Evolutionary conservation across 2,113 vertebrate genomes (phyloP), one percentile per base, ranked within the genome.

Genomic region (Dermatemys mawii): DNA sequence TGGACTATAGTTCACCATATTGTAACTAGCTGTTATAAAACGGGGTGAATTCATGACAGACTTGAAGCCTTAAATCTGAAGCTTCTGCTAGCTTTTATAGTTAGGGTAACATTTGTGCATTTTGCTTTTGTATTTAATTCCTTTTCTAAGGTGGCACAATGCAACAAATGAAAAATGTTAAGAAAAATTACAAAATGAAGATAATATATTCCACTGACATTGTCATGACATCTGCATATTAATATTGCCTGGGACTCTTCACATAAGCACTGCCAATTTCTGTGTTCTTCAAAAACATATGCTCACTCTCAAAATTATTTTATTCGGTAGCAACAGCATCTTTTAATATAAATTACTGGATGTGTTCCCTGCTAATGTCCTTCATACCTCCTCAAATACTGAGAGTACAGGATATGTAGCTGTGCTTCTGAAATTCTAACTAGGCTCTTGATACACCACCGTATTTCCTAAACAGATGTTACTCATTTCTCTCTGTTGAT

Each of bases 401-500:
- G 38, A 90, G 94, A 96, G 78, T 94, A 92, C 91, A 91, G 91
- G 94, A 96, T 90, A 96, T 83, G 57, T 78, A 93, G 95, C 84
- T 84, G 17, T 48, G 60, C 57, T 93, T 94, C 86, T 93, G 89
- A 97, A 98, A 97, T 96, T 73, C 81, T 95, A 93, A 93, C 89
- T 86, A 86, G 92, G 63, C 94, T 97, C 94, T 91, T 79, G 83
- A 96, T 94, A 93, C 89, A 93, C 84, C 87, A 63, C 5, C 3
- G 60, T 84, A 78, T 95, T 96, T 97, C 95, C 94, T 95, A 95
- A 97, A 81, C 95, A 96, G 94, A 93, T 92, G 87, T 73, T 96
- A 90, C 85, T 94, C 96, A 93, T 93, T 95, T 82, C 81, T 96
- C 95, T 95, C 90, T 11, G 35, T 87, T 78, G 76, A 82, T 46